phyloP scores from a whole-genome alignment of 1,140 invertebrate species.

The Elysia chlorotica region DNA sequence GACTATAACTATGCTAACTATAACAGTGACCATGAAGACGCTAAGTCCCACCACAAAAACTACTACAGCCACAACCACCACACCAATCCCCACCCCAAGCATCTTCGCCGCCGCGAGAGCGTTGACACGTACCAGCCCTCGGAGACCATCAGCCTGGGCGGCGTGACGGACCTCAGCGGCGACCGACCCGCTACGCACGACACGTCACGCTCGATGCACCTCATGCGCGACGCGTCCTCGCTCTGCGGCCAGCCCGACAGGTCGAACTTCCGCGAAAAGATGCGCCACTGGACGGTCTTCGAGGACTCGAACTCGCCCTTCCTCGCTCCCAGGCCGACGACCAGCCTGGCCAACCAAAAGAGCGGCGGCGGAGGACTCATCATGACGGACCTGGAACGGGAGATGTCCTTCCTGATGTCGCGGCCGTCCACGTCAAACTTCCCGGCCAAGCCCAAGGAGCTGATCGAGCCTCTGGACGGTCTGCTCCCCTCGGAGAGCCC shows the following conservation, averaged over 20 bases:
- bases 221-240: slow-evolving; percentile 8
- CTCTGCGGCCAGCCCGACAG: background rate
- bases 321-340: slow-evolving; percentile 3
- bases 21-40: too few species aligned
- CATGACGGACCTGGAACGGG: background rate
- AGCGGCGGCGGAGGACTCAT: background rate
- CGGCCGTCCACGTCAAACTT: background rate
- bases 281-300: slow-evolving; percentile 2
- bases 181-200: slow-evolving; percentile 7
- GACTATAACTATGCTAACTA: too few species aligned
- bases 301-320: background rate
- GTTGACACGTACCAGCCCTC: background rate
- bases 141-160: slow-evolving; percentile 1
- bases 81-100: too few species aligned
- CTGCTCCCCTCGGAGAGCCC: slow-evolving; percentile 14
- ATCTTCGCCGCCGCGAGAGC: too few species aligned
- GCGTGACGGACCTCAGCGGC: slow-evolving; percentile 11
- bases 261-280: slow-evolving; percentile 12
- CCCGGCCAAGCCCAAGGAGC: slow-evolving; percentile 27
- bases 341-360: background rate
- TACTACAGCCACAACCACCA: too few species aligned
- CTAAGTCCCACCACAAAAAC: too few species aligned
- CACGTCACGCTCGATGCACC: background rate
- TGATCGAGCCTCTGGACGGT: slow-evolving; percentile 35
- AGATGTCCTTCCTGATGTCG: slow-evolving; percentile 1